Evolutionary conservation across 2,797 vertebrate genomes (phyloP).

Genomic region (Falco concolor): DNA sequence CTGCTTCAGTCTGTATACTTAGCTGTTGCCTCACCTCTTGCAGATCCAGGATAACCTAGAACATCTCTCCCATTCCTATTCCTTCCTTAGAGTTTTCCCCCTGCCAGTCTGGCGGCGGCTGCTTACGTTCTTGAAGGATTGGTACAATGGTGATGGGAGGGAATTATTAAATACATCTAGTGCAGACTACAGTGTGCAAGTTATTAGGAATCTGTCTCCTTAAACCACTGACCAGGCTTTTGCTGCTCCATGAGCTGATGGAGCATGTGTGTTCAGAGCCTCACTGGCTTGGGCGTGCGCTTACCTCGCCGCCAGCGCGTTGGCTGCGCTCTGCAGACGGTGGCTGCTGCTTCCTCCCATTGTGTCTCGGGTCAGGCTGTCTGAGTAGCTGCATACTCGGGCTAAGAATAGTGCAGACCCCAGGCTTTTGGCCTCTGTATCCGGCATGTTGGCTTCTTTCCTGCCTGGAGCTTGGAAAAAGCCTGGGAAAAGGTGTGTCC

Average conservation of each 20-base stretch:
- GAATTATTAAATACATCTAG: not conserved
- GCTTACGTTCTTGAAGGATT: fast-evolving
- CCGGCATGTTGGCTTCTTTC: slow-evolving; percentile 33
- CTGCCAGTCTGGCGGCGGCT: not conserved
- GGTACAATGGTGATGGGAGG: not conserved
- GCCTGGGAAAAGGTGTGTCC: slow-evolving; percentile 34
- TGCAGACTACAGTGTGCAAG: not conserved
- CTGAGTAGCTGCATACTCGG: not conserved
- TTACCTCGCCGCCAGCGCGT: not conserved
- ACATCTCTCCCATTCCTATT: fast-evolving
- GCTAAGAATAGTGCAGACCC: slow-evolving; percentile 41
- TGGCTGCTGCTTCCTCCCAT: slow-evolving; percentile 40
- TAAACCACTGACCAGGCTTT: not conserved
- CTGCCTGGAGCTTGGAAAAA: not conserved
- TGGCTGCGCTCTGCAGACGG: not conserved
- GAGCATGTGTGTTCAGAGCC: not conserved
- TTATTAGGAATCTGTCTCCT: too few species aligned
- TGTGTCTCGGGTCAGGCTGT: not conserved
- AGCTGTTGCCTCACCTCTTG: not conserved
- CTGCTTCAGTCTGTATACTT: not conserved
- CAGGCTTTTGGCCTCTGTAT: not conserved
- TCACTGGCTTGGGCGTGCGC: fast-evolving
- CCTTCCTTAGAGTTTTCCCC: not conserved
- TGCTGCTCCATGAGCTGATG: not conserved
- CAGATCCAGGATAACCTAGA: not conserved